Conservation (phyloP, 1,140 invertebrate species). For the Plodia interpunctella region DNA sequence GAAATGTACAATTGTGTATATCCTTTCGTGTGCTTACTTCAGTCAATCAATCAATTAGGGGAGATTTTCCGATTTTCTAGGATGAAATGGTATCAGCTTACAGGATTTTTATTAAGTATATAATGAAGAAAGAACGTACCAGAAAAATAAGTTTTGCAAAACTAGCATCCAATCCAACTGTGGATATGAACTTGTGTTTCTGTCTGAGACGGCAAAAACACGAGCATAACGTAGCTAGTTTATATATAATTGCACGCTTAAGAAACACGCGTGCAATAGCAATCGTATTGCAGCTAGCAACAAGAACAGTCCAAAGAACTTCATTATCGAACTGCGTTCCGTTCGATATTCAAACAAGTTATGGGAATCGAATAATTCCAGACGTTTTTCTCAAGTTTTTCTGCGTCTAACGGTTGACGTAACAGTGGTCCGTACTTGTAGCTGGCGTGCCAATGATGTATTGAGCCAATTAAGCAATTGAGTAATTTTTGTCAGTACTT, state of each 20-base stretch:
- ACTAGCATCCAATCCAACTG: no score
- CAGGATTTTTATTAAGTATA: no score
- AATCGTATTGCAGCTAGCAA: not conserved
- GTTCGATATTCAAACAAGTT: not conserved
- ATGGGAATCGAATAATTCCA: conserved; percentile 2
- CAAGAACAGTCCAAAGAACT: conserved; percentile 5
- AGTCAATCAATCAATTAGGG: no score
- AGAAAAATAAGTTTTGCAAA: no score
- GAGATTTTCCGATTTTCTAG: no score
- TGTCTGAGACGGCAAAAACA: no score
- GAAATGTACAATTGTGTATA: no score
- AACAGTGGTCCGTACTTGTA: not conserved
- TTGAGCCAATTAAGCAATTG: conserved; percentile 1
- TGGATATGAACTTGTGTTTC: no score
- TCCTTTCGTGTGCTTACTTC: no score
- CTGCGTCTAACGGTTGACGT: not conserved
- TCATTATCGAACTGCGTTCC: not conserved
- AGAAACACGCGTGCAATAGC: conserved; percentile 2
- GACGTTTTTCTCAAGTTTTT: not conserved
- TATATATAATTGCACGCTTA: not conserved
- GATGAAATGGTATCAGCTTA: no score
- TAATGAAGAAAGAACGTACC: no score
- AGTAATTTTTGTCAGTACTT: not conserved
- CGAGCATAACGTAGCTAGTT: not conserved
- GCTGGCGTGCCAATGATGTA: not conserved